Percentiles rank a stretch among this genome's conserved stretches.
These are phyloP conservation scores for Eupithecia exiguata DNA, from an alignment of 2,888 invertebrate species.

Conservation along the genomic window DNA sequence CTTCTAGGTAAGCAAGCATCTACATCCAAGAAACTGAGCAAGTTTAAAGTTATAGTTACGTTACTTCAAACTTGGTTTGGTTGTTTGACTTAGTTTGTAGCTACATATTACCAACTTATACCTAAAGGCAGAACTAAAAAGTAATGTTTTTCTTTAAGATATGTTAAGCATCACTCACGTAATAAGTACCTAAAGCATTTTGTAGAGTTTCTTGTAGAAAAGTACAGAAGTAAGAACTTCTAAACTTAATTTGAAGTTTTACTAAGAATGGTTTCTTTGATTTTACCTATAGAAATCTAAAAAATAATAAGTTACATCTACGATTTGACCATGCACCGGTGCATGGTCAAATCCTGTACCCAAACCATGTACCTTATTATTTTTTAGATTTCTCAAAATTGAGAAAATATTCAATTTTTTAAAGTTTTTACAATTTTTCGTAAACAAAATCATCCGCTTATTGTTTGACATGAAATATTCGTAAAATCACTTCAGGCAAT, in stretches of 20 bases:
- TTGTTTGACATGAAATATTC: constrained; percentile 13
- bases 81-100: constrained; percentile 7
- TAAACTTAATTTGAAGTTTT: neutral
- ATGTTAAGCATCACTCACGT: no score
- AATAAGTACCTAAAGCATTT: neutral
- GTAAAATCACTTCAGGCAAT: constrained; percentile 65
- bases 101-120: neutral
- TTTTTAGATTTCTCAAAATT: no score
- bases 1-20: constrained; percentile 5
- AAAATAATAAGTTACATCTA: no score
- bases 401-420: no score
- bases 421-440: neutral
- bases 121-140: neutral
- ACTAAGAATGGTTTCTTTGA: neutral
- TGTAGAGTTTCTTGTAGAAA: neutral
- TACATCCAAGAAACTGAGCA: constrained; percentile 6
- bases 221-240: neutral
- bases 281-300: neutral
- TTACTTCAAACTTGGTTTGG: constrained; percentile 8
- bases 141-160: neutral
- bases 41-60: neutral
- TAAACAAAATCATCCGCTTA: neutral
- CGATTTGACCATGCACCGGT: no score
- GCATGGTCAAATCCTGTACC: no score
- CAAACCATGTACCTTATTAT: no score